A percentile compares a stretch with the other conserved stretches of the same genome.
Conservation (phyloP, 2,888 invertebrate species). For the Siphonodentalium dalli region DNA sequence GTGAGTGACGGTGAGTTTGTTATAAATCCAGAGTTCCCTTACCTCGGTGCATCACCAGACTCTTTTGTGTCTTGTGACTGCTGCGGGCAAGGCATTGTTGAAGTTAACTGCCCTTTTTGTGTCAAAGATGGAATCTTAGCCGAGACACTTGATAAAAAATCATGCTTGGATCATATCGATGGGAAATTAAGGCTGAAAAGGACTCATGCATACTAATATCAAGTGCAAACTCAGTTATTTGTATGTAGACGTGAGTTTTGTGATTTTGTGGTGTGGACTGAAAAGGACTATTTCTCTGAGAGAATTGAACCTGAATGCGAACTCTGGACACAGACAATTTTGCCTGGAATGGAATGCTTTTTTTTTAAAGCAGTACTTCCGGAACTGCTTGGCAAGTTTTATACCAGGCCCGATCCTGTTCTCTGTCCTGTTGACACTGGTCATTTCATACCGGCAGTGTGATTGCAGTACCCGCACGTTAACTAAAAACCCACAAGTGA, state of each 20-base stretch:
- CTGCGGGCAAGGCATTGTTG: constrained; percentile 16
- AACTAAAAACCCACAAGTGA: too few species aligned
- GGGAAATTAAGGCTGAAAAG: constrained; percentile 4
- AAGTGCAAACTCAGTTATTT: constrained; percentile 23
- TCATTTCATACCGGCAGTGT: too few species aligned
- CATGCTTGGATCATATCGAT: constrained; percentile 5
- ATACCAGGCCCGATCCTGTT: background rate
- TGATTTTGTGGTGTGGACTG: constrained; percentile 28
- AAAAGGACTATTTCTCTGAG: constrained; percentile 14
- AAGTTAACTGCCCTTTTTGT: constrained; percentile 24
- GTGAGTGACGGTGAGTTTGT: constrained; percentile 19
- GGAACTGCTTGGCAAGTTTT: constrained; percentile 6
- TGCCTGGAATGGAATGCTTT: too few species aligned
- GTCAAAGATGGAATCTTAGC: background rate
- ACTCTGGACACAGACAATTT: background rate
- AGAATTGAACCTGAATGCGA: constrained; percentile 2
- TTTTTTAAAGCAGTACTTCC: background rate
- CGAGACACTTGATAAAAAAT: background rate
- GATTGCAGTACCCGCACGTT: too few species aligned
- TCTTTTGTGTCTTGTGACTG: constrained; percentile 26
- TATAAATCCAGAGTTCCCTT: constrained; percentile 14
- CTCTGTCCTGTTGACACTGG: too few species aligned
- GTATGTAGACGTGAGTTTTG: constrained; percentile 8
- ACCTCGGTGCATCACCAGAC: constrained; percentile 31
- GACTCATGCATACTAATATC: constrained; percentile 21